phyloP scores from a whole-genome alignment of 2,797 vertebrate species.

The Tauraco hartlaubi region DNA sequence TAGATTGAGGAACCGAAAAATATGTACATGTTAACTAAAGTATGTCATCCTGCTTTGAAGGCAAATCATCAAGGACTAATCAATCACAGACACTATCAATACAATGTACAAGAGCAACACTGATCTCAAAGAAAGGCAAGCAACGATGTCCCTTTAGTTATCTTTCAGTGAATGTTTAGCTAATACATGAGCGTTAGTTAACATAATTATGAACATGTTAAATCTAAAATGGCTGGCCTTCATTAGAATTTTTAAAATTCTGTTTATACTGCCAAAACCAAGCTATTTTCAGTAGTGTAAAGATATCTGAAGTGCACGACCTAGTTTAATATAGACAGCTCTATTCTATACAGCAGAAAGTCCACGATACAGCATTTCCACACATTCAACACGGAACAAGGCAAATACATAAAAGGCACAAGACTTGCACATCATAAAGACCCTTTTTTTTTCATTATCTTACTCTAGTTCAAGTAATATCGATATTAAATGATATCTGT shows the following conservation, averaged over 20 bases:
- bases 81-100: constrained; percentile 81
- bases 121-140: constrained; percentile 91
- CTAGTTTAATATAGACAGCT: constrained; percentile 88
- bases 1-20: constrained; percentile 78
- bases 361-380: constrained; percentile 88
- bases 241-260: constrained; percentile 81
- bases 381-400: constrained; percentile 94
- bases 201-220: constrained; percentile 80
- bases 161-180: constrained; percentile 74
- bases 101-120: constrained; percentile 88
- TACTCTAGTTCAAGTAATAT: constrained; percentile 87
- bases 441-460: constrained; percentile 82
- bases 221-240: constrained; percentile 80
- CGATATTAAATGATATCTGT: constrained; percentile 83
- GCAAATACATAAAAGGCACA: constrained; percentile 94
- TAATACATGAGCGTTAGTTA: constrained; percentile 83
- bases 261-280: constrained; percentile 85
- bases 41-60: constrained; percentile 75
- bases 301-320: constrained; percentile 87
- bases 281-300: constrained; percentile 92
- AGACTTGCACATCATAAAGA: constrained; percentile 91
- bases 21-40: constrained; percentile 82
- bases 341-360: constrained; percentile 86
- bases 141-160: constrained; percentile 85
- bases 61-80: constrained; percentile 81